Evolutionary conservation across 2,797 vertebrate species (phyloP).

Genomic region (Champsocephalus esox): DNA sequence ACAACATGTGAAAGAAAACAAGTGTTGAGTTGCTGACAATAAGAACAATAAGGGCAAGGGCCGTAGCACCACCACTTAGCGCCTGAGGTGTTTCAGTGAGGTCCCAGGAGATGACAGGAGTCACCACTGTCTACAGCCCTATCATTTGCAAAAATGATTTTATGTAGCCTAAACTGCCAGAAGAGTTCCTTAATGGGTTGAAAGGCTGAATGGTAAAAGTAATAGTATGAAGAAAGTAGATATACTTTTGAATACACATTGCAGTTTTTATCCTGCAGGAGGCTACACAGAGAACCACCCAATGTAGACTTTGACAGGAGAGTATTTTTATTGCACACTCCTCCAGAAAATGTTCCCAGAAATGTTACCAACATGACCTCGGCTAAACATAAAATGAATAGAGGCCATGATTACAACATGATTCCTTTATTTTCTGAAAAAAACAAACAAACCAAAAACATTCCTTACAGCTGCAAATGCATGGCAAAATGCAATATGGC

Average conservation of each 20-base stretch:
- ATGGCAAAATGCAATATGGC: slow-evolving; percentile 37
- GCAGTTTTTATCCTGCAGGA: slow-evolving; percentile 18
- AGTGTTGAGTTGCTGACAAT: slow-evolving; percentile 7
- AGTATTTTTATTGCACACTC: background rate
- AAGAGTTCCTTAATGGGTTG: slow-evolving; percentile 44
- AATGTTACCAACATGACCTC: slow-evolving; percentile 7
- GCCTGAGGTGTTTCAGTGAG: slow-evolving; percentile 22
- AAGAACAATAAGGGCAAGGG: slow-evolving; percentile 10
- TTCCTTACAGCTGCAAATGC: slow-evolving; percentile 34
- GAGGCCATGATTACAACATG: slow-evolving; percentile 21
- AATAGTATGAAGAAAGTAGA: slow-evolving; percentile 45
- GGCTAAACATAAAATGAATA: slow-evolving; percentile 35
- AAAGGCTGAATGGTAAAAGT: slow-evolving; percentile 25
- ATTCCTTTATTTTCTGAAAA: slow-evolving; percentile 45
- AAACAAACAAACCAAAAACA: background rate
- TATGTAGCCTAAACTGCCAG: slow-evolving; percentile 18
- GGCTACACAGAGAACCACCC: background rate
- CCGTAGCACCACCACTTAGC: background rate
- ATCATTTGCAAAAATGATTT: slow-evolving; percentile 33
- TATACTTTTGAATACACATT: slow-evolving; percentile 30
- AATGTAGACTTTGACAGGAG: background rate
- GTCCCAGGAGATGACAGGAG: slow-evolving; percentile 33
- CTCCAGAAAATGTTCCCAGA: slow-evolving; percentile 4
- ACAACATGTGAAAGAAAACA: slow-evolving; percentile 15
- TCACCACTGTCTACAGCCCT: slow-evolving; percentile 17